A percentile compares a stretch with the other conserved stretches of the same genome.
phyloP scores from a whole-genome alignment of 2,888 invertebrate genomes.

The Leptopilina syphax region DNA sequence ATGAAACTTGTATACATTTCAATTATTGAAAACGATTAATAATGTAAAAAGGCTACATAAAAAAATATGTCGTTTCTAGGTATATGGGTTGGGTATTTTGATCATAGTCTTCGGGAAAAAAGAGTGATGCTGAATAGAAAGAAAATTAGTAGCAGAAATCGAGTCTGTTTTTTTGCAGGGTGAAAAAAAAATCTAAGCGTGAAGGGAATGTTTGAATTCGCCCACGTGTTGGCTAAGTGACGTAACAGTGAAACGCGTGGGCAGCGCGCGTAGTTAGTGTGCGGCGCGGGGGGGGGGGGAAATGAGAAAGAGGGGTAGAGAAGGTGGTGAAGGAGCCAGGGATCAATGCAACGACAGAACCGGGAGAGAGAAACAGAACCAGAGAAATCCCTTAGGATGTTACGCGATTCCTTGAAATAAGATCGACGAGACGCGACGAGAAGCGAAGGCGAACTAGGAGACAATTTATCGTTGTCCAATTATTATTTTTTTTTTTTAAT shows the following conservation, averaged over 20 bases:
- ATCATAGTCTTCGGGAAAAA: too few species aligned
- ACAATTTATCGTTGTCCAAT: constrained; percentile 19
- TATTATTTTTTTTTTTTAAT: too few species aligned
- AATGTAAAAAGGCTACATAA: not conserved
- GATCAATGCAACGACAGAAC: constrained; percentile 71
- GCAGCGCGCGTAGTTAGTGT: constrained; percentile 46
- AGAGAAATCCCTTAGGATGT: constrained; percentile 71
- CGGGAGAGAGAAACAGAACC: constrained; percentile 63
- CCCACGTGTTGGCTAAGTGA: constrained; percentile 74
- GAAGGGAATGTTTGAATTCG: constrained; percentile 72
- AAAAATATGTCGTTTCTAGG: too few species aligned
- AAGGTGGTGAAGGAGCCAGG: constrained; percentile 59
- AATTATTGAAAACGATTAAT: not conserved
- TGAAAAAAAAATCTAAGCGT: not conserved
- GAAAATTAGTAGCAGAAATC: constrained; percentile 37
- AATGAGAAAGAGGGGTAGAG: constrained; percentile 63
- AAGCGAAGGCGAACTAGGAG: not conserved
- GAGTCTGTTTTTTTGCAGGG: constrained; percentile 13
- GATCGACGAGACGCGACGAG: constrained; percentile 37
- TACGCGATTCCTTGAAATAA: constrained; percentile 60
- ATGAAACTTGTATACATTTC: not conserved
- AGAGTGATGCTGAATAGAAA: constrained; percentile 18
- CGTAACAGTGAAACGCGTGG: constrained; percentile 78
- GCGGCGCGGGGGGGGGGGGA: constrained; percentile 49
- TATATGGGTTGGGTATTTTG: too few species aligned